Conservation (phyloP, 2,797 vertebrate genomes). For the Amazona finschi region DNA sequence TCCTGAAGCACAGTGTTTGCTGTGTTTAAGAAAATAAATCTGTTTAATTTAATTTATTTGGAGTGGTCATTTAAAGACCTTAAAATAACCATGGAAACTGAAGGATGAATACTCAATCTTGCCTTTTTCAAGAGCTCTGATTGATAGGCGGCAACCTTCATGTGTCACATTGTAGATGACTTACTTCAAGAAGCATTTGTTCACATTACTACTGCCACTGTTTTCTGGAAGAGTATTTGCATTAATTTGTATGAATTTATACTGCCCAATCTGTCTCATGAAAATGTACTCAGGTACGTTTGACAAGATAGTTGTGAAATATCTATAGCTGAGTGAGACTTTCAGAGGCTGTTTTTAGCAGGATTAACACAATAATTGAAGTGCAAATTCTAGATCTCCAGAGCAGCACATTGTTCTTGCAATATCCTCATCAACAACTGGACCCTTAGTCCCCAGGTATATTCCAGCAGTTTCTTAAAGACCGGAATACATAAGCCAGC, state of each 20-base stretch:
- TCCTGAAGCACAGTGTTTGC: background rate
- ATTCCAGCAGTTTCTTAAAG: background rate
- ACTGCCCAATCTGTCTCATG: background rate
- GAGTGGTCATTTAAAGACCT: background rate
- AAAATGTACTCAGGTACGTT: background rate
- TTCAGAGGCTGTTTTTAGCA: background rate
- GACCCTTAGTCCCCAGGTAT: background rate
- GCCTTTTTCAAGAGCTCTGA: background rate
- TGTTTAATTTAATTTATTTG: background rate
- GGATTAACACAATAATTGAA: background rate
- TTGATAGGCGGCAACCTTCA: background rate
- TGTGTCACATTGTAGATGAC: background rate
- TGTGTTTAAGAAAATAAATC: background rate
- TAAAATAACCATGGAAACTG: constrained; percentile 15
- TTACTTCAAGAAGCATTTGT: background rate
- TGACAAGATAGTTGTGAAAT: background rate
- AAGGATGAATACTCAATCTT: background rate
- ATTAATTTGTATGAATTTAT: background rate
- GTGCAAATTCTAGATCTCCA: background rate
- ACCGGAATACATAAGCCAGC: background rate
- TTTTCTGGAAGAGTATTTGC: background rate
- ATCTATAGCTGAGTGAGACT: background rate
- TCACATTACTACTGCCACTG: background rate
- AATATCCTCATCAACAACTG: background rate
- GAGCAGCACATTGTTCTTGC: background rate